Conservation (phyloP, 2,888 invertebrate species). For the Drosophila paracracens region DNA sequence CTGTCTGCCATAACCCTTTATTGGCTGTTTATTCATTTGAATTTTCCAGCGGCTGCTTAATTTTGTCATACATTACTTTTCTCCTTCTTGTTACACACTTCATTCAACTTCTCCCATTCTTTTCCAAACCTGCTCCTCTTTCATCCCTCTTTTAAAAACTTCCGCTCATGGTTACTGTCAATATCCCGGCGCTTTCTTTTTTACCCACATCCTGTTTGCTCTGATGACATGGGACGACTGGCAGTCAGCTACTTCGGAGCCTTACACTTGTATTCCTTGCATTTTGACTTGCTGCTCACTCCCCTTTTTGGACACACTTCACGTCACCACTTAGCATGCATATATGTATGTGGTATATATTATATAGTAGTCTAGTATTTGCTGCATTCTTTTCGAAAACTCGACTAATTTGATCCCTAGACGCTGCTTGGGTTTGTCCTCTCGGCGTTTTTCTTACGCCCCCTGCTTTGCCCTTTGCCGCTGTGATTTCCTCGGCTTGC, state of each 20-base stretch:
- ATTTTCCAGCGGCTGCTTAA: not conserved
- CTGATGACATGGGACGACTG: slow-evolving; percentile 63
- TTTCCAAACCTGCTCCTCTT: not conserved
- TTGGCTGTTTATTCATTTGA: not conserved
- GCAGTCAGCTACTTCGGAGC: slow-evolving; percentile 38
- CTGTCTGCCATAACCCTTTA: not conserved
- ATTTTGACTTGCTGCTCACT: slow-evolving; percentile 14
- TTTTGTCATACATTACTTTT: not conserved
- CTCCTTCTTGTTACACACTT: not conserved
- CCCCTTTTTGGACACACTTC: slow-evolving; percentile 51
- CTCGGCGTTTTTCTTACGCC: slow-evolving; percentile 29
- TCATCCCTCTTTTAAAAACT: not conserved
- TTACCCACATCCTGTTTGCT: slow-evolving; percentile 45
- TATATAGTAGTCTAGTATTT: slow-evolving; percentile 45
- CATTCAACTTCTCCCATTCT: not conserved
- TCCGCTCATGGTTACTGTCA: slow-evolving; percentile 49
- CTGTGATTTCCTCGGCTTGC: slow-evolving; percentile 62
- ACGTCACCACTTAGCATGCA: slow-evolving; percentile 58
- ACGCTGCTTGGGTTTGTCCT: slow-evolving; percentile 64
- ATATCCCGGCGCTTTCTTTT: slow-evolving; percentile 48
- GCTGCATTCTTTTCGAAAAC: slow-evolving; percentile 62
- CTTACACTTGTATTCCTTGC: slow-evolving; percentile 32
- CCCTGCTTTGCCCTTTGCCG: slow-evolving; percentile 25
- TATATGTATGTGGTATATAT: slow-evolving; percentile 10
- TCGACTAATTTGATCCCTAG: slow-evolving; percentile 76